Base-by-base conservation (phyloP, 2,113 vertebrate genomes). In the Poecilia latipinna region DNA sequence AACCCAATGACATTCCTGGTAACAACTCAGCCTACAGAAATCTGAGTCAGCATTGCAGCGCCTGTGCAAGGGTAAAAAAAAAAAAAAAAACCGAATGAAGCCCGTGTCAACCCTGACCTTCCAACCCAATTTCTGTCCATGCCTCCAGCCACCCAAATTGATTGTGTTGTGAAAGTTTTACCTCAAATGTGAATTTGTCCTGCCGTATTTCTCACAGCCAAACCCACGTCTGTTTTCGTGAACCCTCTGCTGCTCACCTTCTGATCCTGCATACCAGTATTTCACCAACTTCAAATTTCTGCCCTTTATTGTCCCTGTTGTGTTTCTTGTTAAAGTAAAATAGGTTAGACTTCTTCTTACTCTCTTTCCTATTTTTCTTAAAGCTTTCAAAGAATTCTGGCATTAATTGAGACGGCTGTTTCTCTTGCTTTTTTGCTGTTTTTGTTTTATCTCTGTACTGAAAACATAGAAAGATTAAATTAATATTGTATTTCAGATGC, bases 11-110 rank as follows among this genome's bases (percentile, higher is more conserved):
- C 85, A 76, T 69, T 78, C 89, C 81, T 42, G 68, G 90, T 88
- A 75, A 92, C 82, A 88, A 88, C 90, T 86, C 93, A 75, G 82
- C 90, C 87, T 93, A 88, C 82, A 83, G 80, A 65, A 93, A 75
- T 76, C 83, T 93, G 89, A 94, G 80, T 80, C 93, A 95, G 90
- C 93, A 94, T 89, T 91, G 91, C 92, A 92, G 82, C 90, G 88
- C 89, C 93, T 92, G 93, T 86, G 91, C 92, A 90, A 85, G 93
- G 94, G 94, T 95, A 95, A 94, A 93, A 91, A 84, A 17, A 93
- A 77, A 92, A 86, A 77, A 12, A 93, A 77, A 92, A 86, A 77
- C 10, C 35, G 63, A 60, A 48, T 15, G 33, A 81, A 79, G 77
- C 83, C 83, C 24, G 57, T 81, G 68, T 86, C 74, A 72, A 85